These are phyloP conservation scores for Saimiri boliviensis DNA, from an alignment of 2,113 vertebrate genomes.

Conservation along the genomic window DNA sequence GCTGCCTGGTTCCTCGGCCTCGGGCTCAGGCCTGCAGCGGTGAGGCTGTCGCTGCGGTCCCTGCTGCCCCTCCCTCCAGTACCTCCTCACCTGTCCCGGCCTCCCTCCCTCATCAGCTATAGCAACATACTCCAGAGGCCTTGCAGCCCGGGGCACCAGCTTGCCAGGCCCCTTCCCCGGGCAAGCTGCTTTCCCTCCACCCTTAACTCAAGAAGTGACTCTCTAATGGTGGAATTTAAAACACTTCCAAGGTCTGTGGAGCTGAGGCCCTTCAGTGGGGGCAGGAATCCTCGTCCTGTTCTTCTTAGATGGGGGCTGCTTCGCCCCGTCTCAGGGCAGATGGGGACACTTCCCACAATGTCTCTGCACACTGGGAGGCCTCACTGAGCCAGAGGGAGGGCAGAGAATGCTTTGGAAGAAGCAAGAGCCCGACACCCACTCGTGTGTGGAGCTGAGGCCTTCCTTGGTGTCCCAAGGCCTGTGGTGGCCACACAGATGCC, in stretches of 20 bases:
- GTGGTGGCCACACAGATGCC: rapidly evolving
- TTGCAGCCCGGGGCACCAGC: rapidly evolving
- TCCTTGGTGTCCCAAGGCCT: rapidly evolving
- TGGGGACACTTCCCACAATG: rapidly evolving
- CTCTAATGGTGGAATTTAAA: slow-evolving; percentile 57
- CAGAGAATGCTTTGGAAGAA: background rate
- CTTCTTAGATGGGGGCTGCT: background rate
- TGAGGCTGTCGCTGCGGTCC: background rate
- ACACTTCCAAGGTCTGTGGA: background rate
- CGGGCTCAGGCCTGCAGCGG: background rate
- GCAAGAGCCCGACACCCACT: rapidly evolving
- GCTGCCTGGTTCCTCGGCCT: too few relatives aligned
- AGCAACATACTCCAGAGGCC: background rate
- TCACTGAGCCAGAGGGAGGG: background rate
- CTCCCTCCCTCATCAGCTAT: background rate
- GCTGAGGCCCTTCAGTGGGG: background rate
- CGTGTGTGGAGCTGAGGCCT: rapidly evolving
- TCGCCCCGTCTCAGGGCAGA: too few relatives aligned
- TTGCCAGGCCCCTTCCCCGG: background rate
- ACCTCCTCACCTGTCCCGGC: background rate
- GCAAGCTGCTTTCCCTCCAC: background rate
- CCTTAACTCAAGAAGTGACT: background rate
- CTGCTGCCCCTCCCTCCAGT: rapidly evolving
- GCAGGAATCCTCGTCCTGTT: too few relatives aligned
- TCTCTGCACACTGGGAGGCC: background rate